These are phyloP conservation scores for Rugalucina vietnamica DNA, from an alignment of 2,888 invertebrate species.

Conservation along the genomic window DNA sequence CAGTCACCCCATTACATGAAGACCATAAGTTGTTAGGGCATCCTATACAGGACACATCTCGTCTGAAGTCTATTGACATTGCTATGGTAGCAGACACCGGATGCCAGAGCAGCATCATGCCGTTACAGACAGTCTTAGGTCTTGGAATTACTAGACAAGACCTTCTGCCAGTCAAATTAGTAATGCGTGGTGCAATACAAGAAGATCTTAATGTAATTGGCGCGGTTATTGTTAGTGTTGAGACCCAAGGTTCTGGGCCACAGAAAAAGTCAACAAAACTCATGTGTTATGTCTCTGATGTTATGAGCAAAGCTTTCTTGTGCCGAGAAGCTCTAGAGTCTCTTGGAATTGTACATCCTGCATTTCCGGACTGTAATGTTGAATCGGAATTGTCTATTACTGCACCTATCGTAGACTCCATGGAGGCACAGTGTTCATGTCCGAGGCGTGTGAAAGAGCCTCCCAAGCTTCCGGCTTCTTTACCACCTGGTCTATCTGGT, in stretches of 20 bases:
- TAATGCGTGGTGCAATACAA: slow-evolving; percentile 54
- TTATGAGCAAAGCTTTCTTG: no score
- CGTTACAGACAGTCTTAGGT: no score
- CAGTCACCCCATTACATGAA: slow-evolving; percentile 6
- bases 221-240: no score
- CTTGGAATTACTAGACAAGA: slow-evolving; percentile 38
- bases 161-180: slow-evolving; percentile 52
- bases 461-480: slow-evolving; percentile 16
- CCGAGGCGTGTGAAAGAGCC: slow-evolving; percentile 30
- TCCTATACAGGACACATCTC: no score
- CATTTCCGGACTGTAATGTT: neutral
- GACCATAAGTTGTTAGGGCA: slow-evolving; percentile 17
- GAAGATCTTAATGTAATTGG: no score
- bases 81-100: no score
- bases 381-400: neutral
- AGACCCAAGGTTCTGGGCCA: no score
- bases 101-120: no score
- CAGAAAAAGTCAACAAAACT: no score
- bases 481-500: slow-evolving; percentile 37
- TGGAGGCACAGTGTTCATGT: slow-evolving; percentile 29
- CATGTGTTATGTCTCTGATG: no score
- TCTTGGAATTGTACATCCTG: slow-evolving; percentile 30
- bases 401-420: slow-evolving; percentile 16
- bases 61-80: no score
- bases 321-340: no score